phyloP scores from a whole-genome alignment of 2,797 vertebrate species.

The Lagocephalus sceleratus region DNA sequence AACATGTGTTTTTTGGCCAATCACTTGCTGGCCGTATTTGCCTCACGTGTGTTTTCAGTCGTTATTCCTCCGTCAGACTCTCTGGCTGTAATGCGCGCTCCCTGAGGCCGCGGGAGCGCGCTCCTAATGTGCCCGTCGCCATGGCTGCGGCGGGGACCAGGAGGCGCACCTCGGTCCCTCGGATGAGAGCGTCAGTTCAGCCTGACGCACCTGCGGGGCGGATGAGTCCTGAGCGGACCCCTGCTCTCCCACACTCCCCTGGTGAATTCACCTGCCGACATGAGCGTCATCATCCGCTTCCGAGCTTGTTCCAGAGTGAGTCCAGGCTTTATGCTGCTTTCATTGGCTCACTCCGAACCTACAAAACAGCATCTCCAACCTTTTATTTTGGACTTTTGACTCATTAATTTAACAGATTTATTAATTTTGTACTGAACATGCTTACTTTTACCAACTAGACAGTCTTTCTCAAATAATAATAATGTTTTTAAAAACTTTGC shows the following conservation, averaged over 20 bases:
- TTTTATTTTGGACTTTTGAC: no score
- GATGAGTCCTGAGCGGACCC: not conserved
- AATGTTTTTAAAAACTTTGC: no score
- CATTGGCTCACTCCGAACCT: not conserved
- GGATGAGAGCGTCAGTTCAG: not conserved
- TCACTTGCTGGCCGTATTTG: not conserved
- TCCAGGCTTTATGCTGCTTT: conserved; percentile 5
- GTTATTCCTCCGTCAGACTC: conserved; percentile 9
- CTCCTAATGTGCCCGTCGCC: conserved; percentile 14
- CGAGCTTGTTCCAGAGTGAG: conserved; percentile 57
- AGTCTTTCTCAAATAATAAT: no score
- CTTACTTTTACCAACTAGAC: no score
- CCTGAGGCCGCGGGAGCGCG: conserved; percentile 14
- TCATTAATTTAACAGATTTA: no score
- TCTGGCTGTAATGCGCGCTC: conserved; percentile 28
- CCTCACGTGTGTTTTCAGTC: not conserved
- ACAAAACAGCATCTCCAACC: not conserved
- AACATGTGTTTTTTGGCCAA: no score
- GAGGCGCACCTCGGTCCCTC: not conserved
- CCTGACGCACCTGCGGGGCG: not conserved
- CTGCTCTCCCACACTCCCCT: conserved; percentile 12
- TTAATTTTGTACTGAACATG: no score
- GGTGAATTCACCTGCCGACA: conserved; percentile 23
- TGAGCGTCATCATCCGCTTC: conserved; percentile 43
- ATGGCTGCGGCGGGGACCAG: conserved; percentile 14